Evolutionary conservation across 2,888 invertebrate species (phyloP).

Genomic region (Ochropacha duplaris): DNA sequence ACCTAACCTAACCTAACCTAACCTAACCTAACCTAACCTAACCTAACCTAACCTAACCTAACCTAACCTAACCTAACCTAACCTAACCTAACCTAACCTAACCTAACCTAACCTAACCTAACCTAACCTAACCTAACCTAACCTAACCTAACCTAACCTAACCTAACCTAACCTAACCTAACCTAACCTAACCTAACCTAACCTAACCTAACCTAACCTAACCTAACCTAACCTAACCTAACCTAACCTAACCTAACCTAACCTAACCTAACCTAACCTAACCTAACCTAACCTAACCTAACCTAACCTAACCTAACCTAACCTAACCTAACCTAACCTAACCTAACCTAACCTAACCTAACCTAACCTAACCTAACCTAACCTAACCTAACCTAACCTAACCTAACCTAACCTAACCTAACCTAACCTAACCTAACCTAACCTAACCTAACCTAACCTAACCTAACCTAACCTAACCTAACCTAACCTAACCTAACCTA

Average conservation of each 20-base stretch:
- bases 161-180: constrained; percentile 11
- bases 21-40: constrained; percentile 11
- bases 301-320: constrained; percentile 11
- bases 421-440: constrained; percentile 12
- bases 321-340: constrained; percentile 8
- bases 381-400: constrained; percentile 12
- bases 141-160: constrained; percentile 11
- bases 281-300: constrained; percentile 10
- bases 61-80: constrained; percentile 10
- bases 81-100: constrained; percentile 11
- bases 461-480: constrained; percentile 11
- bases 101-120: constrained; percentile 10
- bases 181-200: constrained; percentile 11
- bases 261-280: constrained; percentile 11
- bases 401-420: constrained; percentile 11
- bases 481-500: constrained; percentile 12
- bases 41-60: constrained; percentile 11
- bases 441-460: constrained; percentile 9
- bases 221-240: constrained; percentile 12
- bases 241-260: constrained; percentile 12
- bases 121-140: constrained; percentile 11
- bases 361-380: constrained; percentile 12
- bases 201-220: constrained; percentile 10
- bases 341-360: constrained; percentile 11
- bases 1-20: constrained; percentile 12